phyloP scores from a whole-genome alignment of 2,113 vertebrate species.

The Alethe diademata region DNA sequence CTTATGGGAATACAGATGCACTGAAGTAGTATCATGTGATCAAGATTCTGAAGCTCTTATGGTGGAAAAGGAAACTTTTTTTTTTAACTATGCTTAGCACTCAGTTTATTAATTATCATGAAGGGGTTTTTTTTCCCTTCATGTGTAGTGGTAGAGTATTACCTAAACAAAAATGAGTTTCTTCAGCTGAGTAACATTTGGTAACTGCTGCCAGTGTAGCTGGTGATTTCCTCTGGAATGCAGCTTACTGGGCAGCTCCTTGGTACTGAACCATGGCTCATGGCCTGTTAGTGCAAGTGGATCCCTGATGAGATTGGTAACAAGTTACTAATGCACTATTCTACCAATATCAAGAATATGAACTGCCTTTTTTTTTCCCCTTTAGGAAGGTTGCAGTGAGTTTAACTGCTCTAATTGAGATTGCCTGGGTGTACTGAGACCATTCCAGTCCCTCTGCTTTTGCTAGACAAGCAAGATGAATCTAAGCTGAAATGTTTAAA shows the following conservation, averaged over 20 bases:
- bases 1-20: background rate
- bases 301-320: background rate
- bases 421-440: background rate
- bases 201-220: background rate
- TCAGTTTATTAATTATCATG: background rate
- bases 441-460: background rate
- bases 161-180: background rate
- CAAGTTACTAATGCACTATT: background rate
- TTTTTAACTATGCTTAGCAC: background rate
- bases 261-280: background rate
- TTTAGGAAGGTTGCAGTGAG: background rate
- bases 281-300: background rate
- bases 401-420: background rate
- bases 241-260: background rate
- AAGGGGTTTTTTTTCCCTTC: background rate
- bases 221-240: background rate
- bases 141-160: background rate
- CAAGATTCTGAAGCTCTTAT: background rate
- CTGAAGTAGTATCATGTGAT: background rate
- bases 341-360: background rate
- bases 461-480: background rate
- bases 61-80: background rate
- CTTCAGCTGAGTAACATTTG: background rate
- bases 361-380: background rate
- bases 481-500: background rate